Base-by-base conservation (phyloP, 2,113 vertebrate genomes). In the Seriola quinqueradiata region DNA sequence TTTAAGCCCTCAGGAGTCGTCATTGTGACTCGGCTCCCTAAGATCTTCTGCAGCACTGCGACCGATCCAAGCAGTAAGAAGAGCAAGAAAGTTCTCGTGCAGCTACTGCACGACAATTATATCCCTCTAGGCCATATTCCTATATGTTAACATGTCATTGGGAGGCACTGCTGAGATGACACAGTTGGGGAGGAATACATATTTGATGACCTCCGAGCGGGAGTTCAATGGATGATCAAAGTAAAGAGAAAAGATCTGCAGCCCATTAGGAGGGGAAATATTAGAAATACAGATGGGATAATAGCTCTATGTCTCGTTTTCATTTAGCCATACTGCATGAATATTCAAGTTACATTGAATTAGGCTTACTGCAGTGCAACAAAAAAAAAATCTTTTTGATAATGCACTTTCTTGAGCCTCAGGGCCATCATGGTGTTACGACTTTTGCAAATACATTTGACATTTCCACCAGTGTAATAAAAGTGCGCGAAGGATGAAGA, bases 381-480 rank as follows among this genome's bases (percentile, higher is more conserved):
- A 71, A 28, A 75, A 68, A 32, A 55, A 77, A 72, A 65, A 50
- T 77, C 36, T 73, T 55, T 81, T 50, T 77, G 58, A 63, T 63
- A 44, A 25, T 74, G 34, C 10, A 19, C 28, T 67, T 67, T 55
- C 36, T 67, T 36, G 23, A 73, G 77, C 85, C 85, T 76, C 12
- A 1, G 50, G 82, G 79, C 79, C 58, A 42, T 88, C 70, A 32
- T 8, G 21, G 67, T 87, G 68, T 90, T 91, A 81, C 83, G 85
- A 85, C 86, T 93, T 84, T 88, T 89, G 90, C 87, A 89, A 94
- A 93, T 94, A 79, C 84, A 77, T 89, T 82, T 96, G 94, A 95
- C 94, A 95, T 95, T 95, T 94, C 87, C 89, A 72, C 70, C 76
- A 67, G 85, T 77, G 88, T 89, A 92, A 93, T 94, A 93, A 90